Evolutionary conservation across 2,888 invertebrate genomes (phyloP), one percentile per base, ranked within the genome.

Genomic region (Platycheirus albimanus): DNA sequence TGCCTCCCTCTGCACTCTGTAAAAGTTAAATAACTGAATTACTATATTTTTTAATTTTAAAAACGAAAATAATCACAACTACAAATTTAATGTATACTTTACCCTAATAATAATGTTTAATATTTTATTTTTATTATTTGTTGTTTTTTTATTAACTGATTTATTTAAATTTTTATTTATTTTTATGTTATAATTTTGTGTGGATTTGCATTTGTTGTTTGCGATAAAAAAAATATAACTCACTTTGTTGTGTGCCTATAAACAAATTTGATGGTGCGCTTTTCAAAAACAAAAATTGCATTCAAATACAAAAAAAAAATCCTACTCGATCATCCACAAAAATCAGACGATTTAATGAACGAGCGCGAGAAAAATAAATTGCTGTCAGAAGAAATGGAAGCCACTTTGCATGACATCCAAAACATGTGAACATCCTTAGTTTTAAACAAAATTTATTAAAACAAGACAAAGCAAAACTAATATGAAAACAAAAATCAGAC

Each of bases 361-460:
- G 97, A 97, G 93, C 96, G 96, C 93, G 96, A 96, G 93, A 97
- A 97, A 94, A 97, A 96, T 94, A 97, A 97, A 94, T 93, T 96
- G 92, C 95, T 99, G 92, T 96, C 97, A 92, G 97, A 97, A 92
- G 99, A 99, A 93, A 98, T 99, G 97, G 99, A 99, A 93, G 95
- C 97, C 91, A 98, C 98, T 91, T 95, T 99, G 94, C 97, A 97
- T 94, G 99, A 99, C 94, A 97, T 99, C 93, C 98, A 98, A 94
- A 97, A 98, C 93, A 98, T 98, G 97, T 98, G 96, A 95, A 93
- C 61, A 66, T 52, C 64, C 72, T 56, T 72, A 83, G 74, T 81
- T 76, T 79, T 67, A 66, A 80, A 13, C 19, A 80, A 38, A 54
- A 78, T 61, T 85, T 81, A 80, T 61, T 67, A 72, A 75, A 58